Conservation (phyloP, 2,113 vertebrate species). For the Python bivittatus region DNA sequence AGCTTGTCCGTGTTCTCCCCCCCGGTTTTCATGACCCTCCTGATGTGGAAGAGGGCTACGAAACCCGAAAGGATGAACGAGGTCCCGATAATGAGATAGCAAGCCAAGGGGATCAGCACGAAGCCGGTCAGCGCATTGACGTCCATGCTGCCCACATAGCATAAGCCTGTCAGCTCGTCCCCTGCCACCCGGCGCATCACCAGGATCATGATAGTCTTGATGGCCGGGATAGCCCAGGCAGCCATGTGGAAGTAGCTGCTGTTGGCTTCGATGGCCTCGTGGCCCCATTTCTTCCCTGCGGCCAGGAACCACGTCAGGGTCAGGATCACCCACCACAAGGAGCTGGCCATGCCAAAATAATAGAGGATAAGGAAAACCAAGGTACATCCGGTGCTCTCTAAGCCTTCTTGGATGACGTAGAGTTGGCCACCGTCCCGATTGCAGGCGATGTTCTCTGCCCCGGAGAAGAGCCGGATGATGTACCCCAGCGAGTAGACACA, state of each 20-base stretch:
- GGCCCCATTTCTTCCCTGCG: constrained; percentile 96
- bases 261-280: constrained; percentile 96
- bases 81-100: constrained; percentile 92
- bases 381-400: constrained; percentile 97
- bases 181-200: constrained; percentile 95
- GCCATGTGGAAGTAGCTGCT: constrained; percentile 98
- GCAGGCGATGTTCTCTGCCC: constrained; percentile 91
- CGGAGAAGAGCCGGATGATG: constrained; percentile 92
- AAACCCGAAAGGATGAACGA: constrained; percentile 96
- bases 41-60: constrained; percentile 96
- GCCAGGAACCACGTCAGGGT: constrained; percentile 96
- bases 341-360: constrained; percentile 98
- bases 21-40: constrained; percentile 94
- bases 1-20: constrained; percentile 96
- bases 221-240: constrained; percentile 92
- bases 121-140: constrained; percentile 91
- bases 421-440: constrained; percentile 92
- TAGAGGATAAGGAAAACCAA: constrained; percentile 96
- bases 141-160: constrained; percentile 97
- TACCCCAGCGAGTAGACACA: constrained; percentile 95
- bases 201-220: constrained; percentile 95
- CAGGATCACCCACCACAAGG: constrained; percentile 97
- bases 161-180: constrained; percentile 93
- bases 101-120: constrained; percentile 91
- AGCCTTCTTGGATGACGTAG: constrained; percentile 95